Percentiles rank a stretch among this genome's conserved stretches.
Evolutionary conservation across 1,140 invertebrate species (phyloP).

Genomic region (Diprion similis): DNA sequence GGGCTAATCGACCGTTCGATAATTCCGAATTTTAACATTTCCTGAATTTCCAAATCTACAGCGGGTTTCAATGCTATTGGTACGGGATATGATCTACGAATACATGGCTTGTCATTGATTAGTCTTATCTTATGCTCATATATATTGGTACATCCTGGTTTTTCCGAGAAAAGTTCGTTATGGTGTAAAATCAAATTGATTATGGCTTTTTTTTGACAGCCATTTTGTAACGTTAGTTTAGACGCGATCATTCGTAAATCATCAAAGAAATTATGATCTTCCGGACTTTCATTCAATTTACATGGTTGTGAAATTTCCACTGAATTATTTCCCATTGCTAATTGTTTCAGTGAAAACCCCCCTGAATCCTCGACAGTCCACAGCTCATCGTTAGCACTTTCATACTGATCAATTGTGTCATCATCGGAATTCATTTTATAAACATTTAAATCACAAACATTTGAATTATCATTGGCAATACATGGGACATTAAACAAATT

Average conservation of each 20-base stretch:
- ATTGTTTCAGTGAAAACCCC: neutral
- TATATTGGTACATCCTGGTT: constrained; percentile 21
- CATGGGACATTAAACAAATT: too few relatives aligned
- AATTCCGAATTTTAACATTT: constrained; percentile 29
- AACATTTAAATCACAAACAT: too few relatives aligned
- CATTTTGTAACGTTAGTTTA: constrained; percentile 10
- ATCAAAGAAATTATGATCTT: constrained; percentile 12
- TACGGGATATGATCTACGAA: constrained; percentile 28
- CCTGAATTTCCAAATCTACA: constrained; percentile 18
- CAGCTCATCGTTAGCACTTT: constrained; percentile 1
- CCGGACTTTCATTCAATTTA: neutral
- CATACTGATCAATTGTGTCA: neutral
- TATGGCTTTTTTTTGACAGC: neutral
- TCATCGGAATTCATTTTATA: neutral
- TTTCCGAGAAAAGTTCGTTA: constrained; percentile 15
- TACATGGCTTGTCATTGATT: constrained; percentile 21
- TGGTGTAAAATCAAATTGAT: constrained; percentile 10
- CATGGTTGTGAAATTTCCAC: neutral
- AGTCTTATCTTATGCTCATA: constrained; percentile 30
- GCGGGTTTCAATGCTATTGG: constrained; percentile 16
- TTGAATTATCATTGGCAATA: too few relatives aligned
- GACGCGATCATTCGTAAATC: constrained; percentile 15
- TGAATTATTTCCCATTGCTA: neutral
- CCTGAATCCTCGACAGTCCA: neutral
- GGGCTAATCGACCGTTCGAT: constrained; percentile 35